A percentile compares a stretch with the other conserved stretches of the same genome.
These are phyloP conservation scores for Rhinophrynus dorsalis DNA, from an alignment of 2,797 vertebrate species.

Conservation along the genomic window DNA sequence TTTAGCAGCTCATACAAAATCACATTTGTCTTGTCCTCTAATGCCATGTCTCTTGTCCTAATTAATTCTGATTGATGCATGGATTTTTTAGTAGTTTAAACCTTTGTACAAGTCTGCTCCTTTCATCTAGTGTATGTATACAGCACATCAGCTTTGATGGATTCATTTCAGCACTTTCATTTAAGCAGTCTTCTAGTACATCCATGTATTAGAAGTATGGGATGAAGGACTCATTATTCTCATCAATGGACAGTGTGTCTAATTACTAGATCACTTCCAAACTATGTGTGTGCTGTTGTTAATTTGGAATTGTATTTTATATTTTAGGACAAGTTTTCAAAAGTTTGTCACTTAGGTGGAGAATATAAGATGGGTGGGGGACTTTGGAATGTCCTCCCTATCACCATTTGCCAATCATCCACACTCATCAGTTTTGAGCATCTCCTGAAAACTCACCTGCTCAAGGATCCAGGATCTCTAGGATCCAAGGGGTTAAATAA, in stretches of 20 bases:
- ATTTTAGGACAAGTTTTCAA: too few species aligned
- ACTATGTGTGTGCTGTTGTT: too few species aligned
- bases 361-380: too few species aligned
- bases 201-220: background rate
- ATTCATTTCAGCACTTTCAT: conserved; percentile 16
- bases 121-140: conserved; percentile 15
- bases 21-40: conserved; percentile 9
- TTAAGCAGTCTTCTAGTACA: background rate
- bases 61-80: conserved; percentile 37
- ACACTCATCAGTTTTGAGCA: too few species aligned
- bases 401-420: too few species aligned
- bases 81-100: conserved; percentile 32
- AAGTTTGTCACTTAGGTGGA: too few species aligned
- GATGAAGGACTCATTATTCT: background rate
- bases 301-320: too few species aligned
- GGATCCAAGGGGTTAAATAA: too few species aligned
- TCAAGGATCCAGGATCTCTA: too few species aligned
- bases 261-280: background rate
- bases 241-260: background rate
- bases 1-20: background rate
- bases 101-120: conserved; percentile 6
- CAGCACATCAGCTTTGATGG: conserved; percentile 17
- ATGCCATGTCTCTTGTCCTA: conserved; percentile 9
- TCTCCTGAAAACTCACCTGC: too few species aligned
- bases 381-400: too few species aligned